A percentile compares a stretch with the other conserved stretches of the same genome.
These are phyloP conservation scores for Turnix velox DNA, from an alignment of 2,113 vertebrate species.

Conservation along the genomic window DNA sequence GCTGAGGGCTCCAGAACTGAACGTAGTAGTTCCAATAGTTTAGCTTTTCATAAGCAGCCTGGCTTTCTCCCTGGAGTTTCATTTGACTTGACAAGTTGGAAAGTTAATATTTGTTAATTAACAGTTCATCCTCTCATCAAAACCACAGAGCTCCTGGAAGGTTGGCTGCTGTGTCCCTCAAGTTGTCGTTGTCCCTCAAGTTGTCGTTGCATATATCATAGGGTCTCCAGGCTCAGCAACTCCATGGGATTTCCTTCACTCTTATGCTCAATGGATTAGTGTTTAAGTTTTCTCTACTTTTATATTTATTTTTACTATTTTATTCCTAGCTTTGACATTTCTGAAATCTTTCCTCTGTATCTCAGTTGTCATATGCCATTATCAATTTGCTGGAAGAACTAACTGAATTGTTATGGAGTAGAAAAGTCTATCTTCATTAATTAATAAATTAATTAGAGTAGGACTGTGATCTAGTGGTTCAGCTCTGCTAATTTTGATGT, in stretches of 20 bases:
- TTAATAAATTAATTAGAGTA: neutral
- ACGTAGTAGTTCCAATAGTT: neutral
- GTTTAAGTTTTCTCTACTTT: neutral
- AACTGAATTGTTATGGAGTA: neutral
- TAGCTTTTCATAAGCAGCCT: neutral
- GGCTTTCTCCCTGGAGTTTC: constrained; percentile 19
- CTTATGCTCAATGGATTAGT: neutral
- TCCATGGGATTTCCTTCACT: neutral
- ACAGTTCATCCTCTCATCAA: constrained; percentile 4
- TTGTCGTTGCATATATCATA: constrained; percentile 34
- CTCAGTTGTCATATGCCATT: neutral
- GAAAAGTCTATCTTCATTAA: neutral
- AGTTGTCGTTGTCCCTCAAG: constrained; percentile 1
- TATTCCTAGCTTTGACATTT: neutral
- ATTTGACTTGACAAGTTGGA: constrained; percentile 44
- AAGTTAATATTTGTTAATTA: constrained; percentile 58
- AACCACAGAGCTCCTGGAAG: constrained; percentile 7
- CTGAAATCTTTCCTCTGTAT: neutral
- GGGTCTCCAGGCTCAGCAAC: neutral
- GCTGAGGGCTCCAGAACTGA: no score
- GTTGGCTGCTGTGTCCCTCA: constrained; percentile 1
- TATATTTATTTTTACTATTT: no score
- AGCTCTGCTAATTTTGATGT: neutral
- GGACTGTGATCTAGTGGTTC: neutral
- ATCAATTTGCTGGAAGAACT: neutral